Base-by-base conservation (phyloP, 1,140 invertebrate genomes). In the Mya arenaria region DNA sequence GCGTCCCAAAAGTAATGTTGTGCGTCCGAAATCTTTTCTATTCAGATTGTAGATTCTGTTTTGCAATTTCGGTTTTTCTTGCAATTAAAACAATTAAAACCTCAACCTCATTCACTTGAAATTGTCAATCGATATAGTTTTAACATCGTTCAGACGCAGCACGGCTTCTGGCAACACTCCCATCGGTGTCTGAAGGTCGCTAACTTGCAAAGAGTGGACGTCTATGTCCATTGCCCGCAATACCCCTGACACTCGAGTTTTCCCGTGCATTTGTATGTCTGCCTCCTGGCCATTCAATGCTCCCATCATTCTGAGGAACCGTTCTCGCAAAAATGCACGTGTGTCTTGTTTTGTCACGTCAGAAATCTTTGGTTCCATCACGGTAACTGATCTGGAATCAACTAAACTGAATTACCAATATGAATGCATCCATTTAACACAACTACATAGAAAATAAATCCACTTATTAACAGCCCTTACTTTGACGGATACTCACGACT, bases 131-230 rank as follows among this genome's bases (percentile, higher is more conserved):
- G 85, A 78, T 6, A 92, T 83, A 10, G 86, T 87, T 32, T 90
- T 69, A 8, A 91, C 88, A 83, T 93, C 92, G n/a, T 84, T 89
- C 15, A 89, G 85, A 34, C 92, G 75, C 8, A 93, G 65, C 15
- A 91, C 75, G n/a, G 91, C 92, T 77, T 90, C 74, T 10, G 90
- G 88, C 23, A 92, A 69, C 13, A 86, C 84, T 52, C 92, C 92
- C 69, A 93, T 92, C 1, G 91, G 92, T 5, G 92, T 93, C 19
- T 81, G 34, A 13, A 93, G 83, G 52, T 92, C 78, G 0, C 75
- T 77, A 0, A 92, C 86, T 66, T 92, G 90, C 25, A 93, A 37
- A 55, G 90, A 84, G 5, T 90, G 86, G 19, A 92, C 82, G 37
- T 92, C 87, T 37, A 92, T 87, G 78, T 93, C 92, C 1, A 88